Evolutionary conservation across 2,888 invertebrate species (phyloP), one percentile per base, ranked within the genome.

Genomic region (Vannuccia rotundouncinata): DNA sequence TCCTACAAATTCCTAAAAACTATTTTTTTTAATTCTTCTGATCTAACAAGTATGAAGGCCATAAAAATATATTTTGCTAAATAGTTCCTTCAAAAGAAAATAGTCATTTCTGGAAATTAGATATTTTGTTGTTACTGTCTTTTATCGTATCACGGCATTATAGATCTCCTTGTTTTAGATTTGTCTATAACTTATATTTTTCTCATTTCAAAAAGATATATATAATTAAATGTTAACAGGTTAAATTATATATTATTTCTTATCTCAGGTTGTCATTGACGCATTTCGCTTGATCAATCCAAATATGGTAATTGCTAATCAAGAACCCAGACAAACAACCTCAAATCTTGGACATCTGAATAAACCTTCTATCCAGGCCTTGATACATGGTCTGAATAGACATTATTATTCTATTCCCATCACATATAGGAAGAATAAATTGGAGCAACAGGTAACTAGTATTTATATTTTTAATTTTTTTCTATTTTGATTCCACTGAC

Each of bases 401-500:
- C 98, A 99, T 89, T 99, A 99, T 88, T 99, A 99, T 89, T 98
- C 98, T 66, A 98, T 99, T 87, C 96, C 97, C 88, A 99, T 99
- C 88, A 98, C 98, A 89, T 99, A 99, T 89, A 92, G 97, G 84
- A 99, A 98, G 90, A 98, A 99, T 89, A 96, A 98, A 89, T 89
- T 98, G 82, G 99, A 99, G 89, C 98, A 99, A 88, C 98, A 98
- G 86, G 89, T 89, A 81, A 80, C 5, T 5, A n/a, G 13, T 13
- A 28, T 28, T 22, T 60, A 78, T 75, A 30, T 75, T 78, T n/a
- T 81, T 80, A 28, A 82, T 80, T 82, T 82, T 80, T 27, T n/a
- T n/a, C n/a, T n/a, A n/a, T n/a, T n/a, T n/a, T n/a, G 2, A 82
- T 27, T 82, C 22, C 10, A 25, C 27, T 27, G 27, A n/a, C 73